Percentiles rank a stretch among this genome's conserved stretches.
These are phyloP conservation scores for Sitobion miscanthi DNA, from an alignment of 1,140 invertebrate genomes.

Conservation along the genomic window DNA sequence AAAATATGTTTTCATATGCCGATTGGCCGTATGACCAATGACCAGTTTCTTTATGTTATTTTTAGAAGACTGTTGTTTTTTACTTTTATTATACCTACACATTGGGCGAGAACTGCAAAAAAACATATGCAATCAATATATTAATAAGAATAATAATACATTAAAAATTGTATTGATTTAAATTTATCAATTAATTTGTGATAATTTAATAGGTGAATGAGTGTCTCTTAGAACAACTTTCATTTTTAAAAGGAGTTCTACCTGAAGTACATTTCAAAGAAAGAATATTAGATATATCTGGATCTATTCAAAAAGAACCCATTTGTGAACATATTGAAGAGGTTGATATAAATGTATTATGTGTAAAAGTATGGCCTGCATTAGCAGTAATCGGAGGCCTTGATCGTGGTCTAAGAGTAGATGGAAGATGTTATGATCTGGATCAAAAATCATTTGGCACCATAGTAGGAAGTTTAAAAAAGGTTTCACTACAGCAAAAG, in stretches of 20 bases:
- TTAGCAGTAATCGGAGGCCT: constrained; percentile 70
- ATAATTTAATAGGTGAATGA: constrained; percentile 64
- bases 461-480: constrained; percentile 69
- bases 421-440: constrained; percentile 69
- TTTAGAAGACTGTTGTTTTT: no score
- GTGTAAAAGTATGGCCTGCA: constrained; percentile 69
- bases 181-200: constrained; percentile 5
- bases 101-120: no score
- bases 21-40: no score
- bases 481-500: constrained; percentile 69
- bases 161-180: neutral
- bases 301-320: constrained; percentile 36
- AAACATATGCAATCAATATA: no score
- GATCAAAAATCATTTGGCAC: constrained; percentile 66
- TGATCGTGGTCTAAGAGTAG: constrained; percentile 70
- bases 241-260: constrained; percentile 64
- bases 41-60: no score
- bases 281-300: neutral
- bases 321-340: constrained; percentile 40
- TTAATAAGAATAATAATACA: no score
- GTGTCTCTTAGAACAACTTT: constrained; percentile 65
- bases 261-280: constrained; percentile 60
- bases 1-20: no score
- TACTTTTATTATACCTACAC: no score
- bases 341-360: constrained; percentile 49